phyloP scores from a whole-genome alignment of 2,113 vertebrate species.

The Fulica atra region DNA sequence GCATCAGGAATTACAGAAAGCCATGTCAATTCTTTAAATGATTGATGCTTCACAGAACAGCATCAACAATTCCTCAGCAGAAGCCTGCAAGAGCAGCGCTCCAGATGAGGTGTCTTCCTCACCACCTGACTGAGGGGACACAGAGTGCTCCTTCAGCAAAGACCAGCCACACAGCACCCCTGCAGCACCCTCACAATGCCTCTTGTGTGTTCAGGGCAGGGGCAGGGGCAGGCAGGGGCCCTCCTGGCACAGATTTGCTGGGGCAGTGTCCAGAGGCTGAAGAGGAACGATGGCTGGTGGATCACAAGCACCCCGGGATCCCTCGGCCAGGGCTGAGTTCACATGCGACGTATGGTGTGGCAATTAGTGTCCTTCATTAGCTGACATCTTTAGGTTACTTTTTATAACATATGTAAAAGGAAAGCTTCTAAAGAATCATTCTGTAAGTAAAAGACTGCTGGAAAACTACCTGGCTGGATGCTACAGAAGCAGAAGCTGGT shows the following conservation, averaged over 20 bases:
- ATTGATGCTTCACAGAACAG: not conserved
- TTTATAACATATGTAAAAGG: not conserved
- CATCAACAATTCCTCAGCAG: not conserved
- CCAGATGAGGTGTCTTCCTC: not conserved
- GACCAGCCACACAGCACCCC: not conserved
- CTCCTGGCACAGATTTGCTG: accelerated
- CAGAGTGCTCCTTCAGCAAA: not conserved
- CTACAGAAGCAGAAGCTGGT: not conserved
- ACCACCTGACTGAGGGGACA: not conserved
- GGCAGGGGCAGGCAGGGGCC: not conserved
- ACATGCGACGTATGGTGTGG: not conserved
- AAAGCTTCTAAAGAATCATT: not conserved
- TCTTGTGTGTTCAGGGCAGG: accelerated
- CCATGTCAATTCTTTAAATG: not conserved
- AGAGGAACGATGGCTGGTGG: not conserved
- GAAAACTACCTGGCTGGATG: not conserved
- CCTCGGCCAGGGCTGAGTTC: not conserved
- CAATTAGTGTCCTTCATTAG: not conserved
- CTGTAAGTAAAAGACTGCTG: not conserved
- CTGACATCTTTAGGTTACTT: not conserved
- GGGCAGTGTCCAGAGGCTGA: not conserved
- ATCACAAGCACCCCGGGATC: not conserved
- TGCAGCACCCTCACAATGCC: not conserved
- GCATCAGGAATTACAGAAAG: not conserved
- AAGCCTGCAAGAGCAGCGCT: not conserved